Conservation (phyloP, 2,888 invertebrate genomes). For the Ophion ventricosus region DNA sequence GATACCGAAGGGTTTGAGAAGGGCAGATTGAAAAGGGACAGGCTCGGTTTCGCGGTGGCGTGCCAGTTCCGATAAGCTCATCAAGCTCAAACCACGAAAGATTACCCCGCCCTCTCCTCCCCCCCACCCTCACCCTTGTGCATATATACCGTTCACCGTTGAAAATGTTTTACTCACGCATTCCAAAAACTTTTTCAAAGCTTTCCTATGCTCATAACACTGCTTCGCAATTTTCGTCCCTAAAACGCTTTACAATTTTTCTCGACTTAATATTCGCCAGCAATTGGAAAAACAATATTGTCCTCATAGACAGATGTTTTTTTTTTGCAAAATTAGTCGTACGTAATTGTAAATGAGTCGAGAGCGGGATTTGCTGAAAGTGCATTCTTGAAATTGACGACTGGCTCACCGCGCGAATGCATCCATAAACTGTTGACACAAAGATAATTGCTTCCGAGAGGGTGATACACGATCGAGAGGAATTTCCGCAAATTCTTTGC, state of each 20-base stretch:
- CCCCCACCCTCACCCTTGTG: too few relatives aligned
- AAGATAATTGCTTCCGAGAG: conserved; percentile 43
- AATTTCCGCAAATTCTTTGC: conserved; percentile 42
- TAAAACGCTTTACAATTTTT: too few relatives aligned
- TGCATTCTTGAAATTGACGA: background rate
- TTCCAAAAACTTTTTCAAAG: background rate
- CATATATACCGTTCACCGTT: conserved; percentile 20
- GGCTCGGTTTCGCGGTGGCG: conserved; percentile 51
- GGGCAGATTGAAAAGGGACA: conserved; percentile 27
- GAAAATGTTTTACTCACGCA: conserved; percentile 12
- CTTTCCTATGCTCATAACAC: background rate
- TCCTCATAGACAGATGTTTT: too few relatives aligned
- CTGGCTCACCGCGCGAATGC: background rate
- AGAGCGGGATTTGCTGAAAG: background rate
- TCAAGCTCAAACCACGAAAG: conserved; percentile 50
- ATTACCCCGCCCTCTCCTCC: too few relatives aligned
- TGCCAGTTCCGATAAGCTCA: conserved; percentile 57
- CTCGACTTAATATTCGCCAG: too few relatives aligned
- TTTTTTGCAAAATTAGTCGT: too few relatives aligned
- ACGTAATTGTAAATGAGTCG: too few relatives aligned
- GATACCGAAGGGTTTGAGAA: conserved; percentile 37
- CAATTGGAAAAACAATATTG: too few relatives aligned
- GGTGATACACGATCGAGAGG: conserved; percentile 36
- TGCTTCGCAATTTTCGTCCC: too few relatives aligned
- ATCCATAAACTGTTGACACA: conserved; percentile 19